Evolutionary conservation across 2,797 vertebrate genomes (phyloP).

Genomic region (Periparus ater): DNA sequence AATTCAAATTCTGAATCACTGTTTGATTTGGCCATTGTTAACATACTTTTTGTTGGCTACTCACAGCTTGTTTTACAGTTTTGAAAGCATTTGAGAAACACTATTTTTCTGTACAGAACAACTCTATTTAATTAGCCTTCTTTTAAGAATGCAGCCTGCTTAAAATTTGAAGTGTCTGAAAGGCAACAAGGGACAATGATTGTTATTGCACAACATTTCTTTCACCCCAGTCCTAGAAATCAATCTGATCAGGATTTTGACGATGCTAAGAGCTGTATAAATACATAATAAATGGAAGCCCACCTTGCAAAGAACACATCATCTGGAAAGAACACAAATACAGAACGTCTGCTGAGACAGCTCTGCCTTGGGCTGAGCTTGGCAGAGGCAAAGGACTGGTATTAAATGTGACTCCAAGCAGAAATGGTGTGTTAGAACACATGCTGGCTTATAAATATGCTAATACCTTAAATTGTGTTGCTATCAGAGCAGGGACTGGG

Average conservation of each 20-base stretch:
- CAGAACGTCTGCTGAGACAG: not conserved
- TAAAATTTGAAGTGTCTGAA: constrained; percentile 1
- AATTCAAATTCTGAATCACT: constrained; percentile 59
- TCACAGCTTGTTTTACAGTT: constrained; percentile 47
- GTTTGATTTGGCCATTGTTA: constrained; percentile 67
- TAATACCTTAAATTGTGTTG: not conserved
- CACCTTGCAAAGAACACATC: not conserved
- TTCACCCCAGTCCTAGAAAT: constrained; percentile 20
- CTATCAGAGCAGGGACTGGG: not conserved
- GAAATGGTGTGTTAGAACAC: not conserved
- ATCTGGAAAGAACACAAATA: not conserved
- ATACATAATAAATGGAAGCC: not conserved
- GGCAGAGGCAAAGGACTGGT: not conserved
- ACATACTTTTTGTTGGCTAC: constrained; percentile 48
- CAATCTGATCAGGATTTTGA: not conserved
- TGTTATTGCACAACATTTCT: constrained; percentile 4
- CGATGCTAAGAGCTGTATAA: not conserved
- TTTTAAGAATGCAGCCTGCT: constrained; percentile 22
- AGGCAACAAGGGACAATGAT: constrained; percentile 1
- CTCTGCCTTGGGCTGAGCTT: constrained; percentile 11
- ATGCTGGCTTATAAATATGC: not conserved
- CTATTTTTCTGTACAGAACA: constrained; percentile 31
- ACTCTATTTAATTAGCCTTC: constrained; percentile 21
- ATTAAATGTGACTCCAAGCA: not conserved
- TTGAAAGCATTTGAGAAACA: constrained; percentile 50